These are phyloP conservation scores for Zygothrica quintamaculata DNA, from an alignment of 2,888 invertebrate species.

Conservation along the genomic window DNA sequence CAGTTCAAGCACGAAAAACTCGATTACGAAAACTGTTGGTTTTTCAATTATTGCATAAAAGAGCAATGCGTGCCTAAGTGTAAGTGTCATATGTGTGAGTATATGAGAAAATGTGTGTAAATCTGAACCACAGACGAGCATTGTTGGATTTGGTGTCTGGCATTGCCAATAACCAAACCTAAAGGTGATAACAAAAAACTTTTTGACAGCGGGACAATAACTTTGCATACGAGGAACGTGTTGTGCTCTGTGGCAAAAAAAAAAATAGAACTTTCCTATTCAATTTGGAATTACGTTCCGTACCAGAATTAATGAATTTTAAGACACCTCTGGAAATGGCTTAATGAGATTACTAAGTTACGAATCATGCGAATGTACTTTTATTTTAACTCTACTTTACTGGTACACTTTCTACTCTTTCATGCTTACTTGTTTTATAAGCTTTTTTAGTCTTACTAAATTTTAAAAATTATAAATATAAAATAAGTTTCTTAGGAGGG, in stretches of 20 bases:
- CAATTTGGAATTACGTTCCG: slow-evolving; percentile 30
- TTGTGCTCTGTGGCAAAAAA: slow-evolving; percentile 16
- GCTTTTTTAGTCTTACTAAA: too few relatives aligned
- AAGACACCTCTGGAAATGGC: too few relatives aligned
- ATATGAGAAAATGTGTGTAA: slow-evolving; percentile 51
- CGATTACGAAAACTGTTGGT: slow-evolving; percentile 76
- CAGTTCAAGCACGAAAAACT: slow-evolving; percentile 74
- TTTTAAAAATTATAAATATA: too few relatives aligned
- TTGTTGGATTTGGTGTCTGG: slow-evolving; percentile 64
- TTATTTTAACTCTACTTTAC: too few relatives aligned
- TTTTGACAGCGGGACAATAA: slow-evolving; percentile 70
- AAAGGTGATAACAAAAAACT: slow-evolving; percentile 53
- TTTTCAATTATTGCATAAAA: slow-evolving; percentile 78
- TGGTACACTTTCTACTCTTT: too few relatives aligned
- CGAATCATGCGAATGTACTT: too few relatives aligned
- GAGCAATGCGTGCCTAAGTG: slow-evolving; percentile 4
- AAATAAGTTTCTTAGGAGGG: too few relatives aligned
- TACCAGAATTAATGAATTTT: slow-evolving; percentile 10
- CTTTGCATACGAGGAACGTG: slow-evolving; percentile 69
- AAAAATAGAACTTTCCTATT: slow-evolving; percentile 44
- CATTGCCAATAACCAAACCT: slow-evolving; percentile 32
- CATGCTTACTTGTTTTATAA: too few relatives aligned
- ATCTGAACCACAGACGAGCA: slow-evolving; percentile 56
- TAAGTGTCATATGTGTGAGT: slow-evolving; percentile 14
- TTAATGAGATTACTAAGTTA: too few relatives aligned